Percentiles rank a stretch among this genome's conserved stretches.
Conservation (phyloP, 2,888 invertebrate species). For the Eupithecia insigniata region DNA sequence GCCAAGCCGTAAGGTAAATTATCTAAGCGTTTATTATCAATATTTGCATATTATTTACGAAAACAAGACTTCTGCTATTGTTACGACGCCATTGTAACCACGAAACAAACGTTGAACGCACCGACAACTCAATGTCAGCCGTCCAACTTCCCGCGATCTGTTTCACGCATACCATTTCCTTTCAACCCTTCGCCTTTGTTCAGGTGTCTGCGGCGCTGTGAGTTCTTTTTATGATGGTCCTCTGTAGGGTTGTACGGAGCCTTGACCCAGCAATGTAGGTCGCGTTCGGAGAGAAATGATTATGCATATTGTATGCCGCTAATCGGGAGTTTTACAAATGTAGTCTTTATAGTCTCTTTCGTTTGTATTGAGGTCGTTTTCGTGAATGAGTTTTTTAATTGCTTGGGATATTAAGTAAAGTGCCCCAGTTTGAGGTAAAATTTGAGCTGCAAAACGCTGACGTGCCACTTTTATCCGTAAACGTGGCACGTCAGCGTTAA, state of each 20-base stretch:
- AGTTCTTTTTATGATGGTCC: constrained; percentile 48
- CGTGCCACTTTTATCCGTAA: not conserved
- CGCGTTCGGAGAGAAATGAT: constrained; percentile 53
- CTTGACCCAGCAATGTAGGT: constrained; percentile 64
- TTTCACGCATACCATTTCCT: constrained; percentile 47
- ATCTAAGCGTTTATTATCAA: constrained; percentile 12
- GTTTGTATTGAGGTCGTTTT: constrained; percentile 31
- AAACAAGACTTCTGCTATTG: constrained; percentile 39
- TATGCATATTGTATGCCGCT: constrained; percentile 61
- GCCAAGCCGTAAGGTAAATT: constrained; percentile 7
- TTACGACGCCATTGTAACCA: constrained; percentile 39
- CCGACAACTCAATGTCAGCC: constrained; percentile 48
- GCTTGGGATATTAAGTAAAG: constrained; percentile 18
- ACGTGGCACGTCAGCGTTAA: no score
- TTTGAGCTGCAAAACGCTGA: constrained; percentile 10
- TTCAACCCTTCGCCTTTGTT: constrained; percentile 50
- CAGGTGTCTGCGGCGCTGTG: constrained; percentile 39
- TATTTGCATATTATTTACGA: constrained; percentile 36
- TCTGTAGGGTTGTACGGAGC: constrained; percentile 49
- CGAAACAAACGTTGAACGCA: constrained; percentile 46
- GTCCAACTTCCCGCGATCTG: constrained; percentile 50
- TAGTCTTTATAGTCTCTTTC: constrained; percentile 31
- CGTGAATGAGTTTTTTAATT: constrained; percentile 30
- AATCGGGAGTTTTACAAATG: constrained; percentile 50
- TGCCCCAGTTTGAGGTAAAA: constrained; percentile 22